Evolutionary conservation across 2,888 invertebrate genomes (phyloP), one percentile per base, ranked within the genome.

Genomic region (Heteropelma amictum): DNA sequence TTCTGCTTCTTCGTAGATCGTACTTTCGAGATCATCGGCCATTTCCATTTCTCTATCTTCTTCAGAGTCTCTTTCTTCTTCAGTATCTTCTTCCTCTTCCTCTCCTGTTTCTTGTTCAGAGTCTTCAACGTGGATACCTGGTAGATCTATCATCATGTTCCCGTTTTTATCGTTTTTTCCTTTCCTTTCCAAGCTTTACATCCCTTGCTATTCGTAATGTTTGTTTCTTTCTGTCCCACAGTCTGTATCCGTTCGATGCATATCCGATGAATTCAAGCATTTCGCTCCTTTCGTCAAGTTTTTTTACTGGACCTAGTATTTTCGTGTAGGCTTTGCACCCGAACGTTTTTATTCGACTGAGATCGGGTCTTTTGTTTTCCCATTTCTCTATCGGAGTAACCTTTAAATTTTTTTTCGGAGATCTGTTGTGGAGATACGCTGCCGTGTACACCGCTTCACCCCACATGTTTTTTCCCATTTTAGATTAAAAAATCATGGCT

Each of bases 361-460:
- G 61, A 64, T 86, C 72, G 12, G 85, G 82, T 78, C 77, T 84
- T 58, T 63, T 76, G 4, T 67, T 71, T 7, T 67, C 77, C 84
- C 85, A 86, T 23, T 69, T 68, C 79, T 86, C 85, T 45, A 47
- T 63, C 7, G 85, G 85, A 5, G 86, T 85, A n/a, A 26, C 49
- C 33, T 77, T 68, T 33, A 79, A 4, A 12, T 63, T 72, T 21
- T 54, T 60, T 10, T 76, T 78, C 17, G 82, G 80, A 26, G 78
- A 76, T 83, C 85, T 78, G 53, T 87, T 38, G 12, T 38, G 38
- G 2, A 35, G 23, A 12, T 56, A 56, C 1, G 38, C 54, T 7
- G 54, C 54, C 26, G 56, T 26, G 23, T 38, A 56, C 0, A 56
- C 56, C 0, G 56, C 56, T 56, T 56, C 38, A 3, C 82, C 83